Conservation (phyloP, 2,113 vertebrate genomes). For the Perca fluviatilis region DNA sequence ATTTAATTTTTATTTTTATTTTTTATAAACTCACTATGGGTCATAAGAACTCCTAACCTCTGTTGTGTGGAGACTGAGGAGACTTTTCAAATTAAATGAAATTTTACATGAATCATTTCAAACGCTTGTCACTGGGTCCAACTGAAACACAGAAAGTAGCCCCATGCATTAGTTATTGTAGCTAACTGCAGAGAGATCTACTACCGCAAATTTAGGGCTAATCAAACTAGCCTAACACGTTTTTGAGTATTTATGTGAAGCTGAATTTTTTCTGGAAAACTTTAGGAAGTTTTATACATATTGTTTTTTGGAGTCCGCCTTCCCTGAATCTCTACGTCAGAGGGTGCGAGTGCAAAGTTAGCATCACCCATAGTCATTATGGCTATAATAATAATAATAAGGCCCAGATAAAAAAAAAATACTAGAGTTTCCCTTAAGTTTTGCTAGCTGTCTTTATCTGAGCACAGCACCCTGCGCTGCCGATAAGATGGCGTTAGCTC, state of each 20-base stretch:
- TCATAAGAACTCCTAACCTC: background rate
- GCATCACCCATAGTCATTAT: background rate
- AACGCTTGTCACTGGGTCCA: background rate
- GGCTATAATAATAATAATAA: background rate
- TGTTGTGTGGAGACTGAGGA: background rate
- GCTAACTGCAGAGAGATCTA: background rate
- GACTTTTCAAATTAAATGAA: background rate
- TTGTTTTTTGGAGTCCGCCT: background rate
- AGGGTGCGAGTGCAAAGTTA: background rate
- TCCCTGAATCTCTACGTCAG: background rate
- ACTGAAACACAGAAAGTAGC: background rate
- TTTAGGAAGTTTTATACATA: background rate
- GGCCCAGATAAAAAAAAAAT: background rate
- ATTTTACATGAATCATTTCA: background rate
- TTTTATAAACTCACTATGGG: background rate
- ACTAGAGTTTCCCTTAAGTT: background rate
- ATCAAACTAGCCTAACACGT: background rate
- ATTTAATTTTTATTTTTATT: background rate
- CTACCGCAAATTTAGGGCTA: background rate
- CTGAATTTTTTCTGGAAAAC: too few species aligned
- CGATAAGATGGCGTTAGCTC: background rate
- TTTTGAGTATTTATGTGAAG: background rate
- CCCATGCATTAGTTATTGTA: background rate
- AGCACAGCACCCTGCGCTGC: background rate
- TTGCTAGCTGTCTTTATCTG: background rate